phyloP scores from a whole-genome alignment of 53 echinoderm and acorn worm genomes.

The Holothuria leucospilota region DNA sequence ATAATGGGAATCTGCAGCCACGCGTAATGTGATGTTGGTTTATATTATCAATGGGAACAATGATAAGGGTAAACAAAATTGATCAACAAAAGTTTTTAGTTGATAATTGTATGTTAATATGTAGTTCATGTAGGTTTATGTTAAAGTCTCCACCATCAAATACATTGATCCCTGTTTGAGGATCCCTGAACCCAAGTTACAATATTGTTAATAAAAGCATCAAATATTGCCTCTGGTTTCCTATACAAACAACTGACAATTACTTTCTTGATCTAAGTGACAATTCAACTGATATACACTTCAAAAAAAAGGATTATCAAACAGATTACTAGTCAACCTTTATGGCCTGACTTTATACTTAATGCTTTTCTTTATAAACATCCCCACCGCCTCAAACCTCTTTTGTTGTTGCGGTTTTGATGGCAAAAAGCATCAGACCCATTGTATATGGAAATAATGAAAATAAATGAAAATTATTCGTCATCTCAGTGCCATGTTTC shows the following conservation, averaged over 20 bases:
- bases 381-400: too few relatives aligned
- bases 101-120: background rate
- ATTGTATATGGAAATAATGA: too few relatives aligned
- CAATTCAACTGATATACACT: background rate
- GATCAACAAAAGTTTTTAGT: conserved; percentile 28
- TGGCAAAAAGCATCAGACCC: too few relatives aligned
- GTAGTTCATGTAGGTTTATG: conserved; percentile 10
- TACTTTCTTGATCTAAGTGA: background rate
- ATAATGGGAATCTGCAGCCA: conserved; percentile 11
- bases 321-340: too few relatives aligned
- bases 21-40: conserved; percentile 21
- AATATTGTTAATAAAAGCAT: conserved; percentile 20
- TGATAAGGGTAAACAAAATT: conserved; percentile 34
- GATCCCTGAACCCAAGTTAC: conserved; percentile 14
- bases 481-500: too few relatives aligned
- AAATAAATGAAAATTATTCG: too few relatives aligned
- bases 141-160: conserved; percentile 36
- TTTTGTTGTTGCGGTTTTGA: too few relatives aligned
- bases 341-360: too few relatives aligned
- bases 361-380: too few relatives aligned
- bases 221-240: conserved; percentile 17
- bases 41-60: conserved; percentile 35
- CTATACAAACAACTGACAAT: conserved; percentile 14
- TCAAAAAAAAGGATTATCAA: too few relatives aligned
- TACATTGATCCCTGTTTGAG: conserved; percentile 2